Evolutionary conservation across 2,888 invertebrate genomes (phyloP), one percentile per base, ranked within the genome.

Genomic region (Cerastoderma edule): DNA sequence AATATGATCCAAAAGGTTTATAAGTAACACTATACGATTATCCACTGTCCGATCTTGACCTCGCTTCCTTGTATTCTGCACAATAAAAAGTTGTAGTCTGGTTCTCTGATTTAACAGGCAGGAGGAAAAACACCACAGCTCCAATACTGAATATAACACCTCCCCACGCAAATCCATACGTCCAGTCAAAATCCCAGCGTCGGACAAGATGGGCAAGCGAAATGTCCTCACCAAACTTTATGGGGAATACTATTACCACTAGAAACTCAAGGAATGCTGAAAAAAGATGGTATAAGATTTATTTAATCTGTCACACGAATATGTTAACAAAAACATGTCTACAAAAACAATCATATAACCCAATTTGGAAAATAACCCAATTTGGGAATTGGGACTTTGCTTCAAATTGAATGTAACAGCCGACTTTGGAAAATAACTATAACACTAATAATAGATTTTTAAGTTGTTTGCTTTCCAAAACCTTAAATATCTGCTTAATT

Each of bases 91-190:
- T 67, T 0, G 50, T 54, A 8, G 33, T 39, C 22, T 46, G 19
- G 6, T 56, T 27, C 30, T 66, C 32, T 77, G 65, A 35, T 70
- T 74, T 65, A 66, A 72, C 19, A 30, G 86, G 83, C 50, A 87
- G 71, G 53, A 88, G 71, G 72, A 86, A 88, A 50, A 87, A 85
- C 4, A 87, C 44, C n/a, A 84, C 73, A 6, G 86, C 83, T 13
- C 86, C 86, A 19, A 85, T 50, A 35, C 86, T 84, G 66, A 89
- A 89, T 56, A 86, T 85, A 30, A 89, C 80, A 6, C 84, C 86
- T 1, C 87, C 89, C 85, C 87, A 88, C 1, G 86, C 89, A 73
- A 89, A 83, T 19, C 87, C 89, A 48, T 87, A 89, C 1, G 87
- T 85, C 89, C 89, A 89, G 66, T 87, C 87, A 77, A 87, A 87